phyloP scores from a whole-genome alignment of 2,113 vertebrate genomes.

The Hyla sarda region DNA sequence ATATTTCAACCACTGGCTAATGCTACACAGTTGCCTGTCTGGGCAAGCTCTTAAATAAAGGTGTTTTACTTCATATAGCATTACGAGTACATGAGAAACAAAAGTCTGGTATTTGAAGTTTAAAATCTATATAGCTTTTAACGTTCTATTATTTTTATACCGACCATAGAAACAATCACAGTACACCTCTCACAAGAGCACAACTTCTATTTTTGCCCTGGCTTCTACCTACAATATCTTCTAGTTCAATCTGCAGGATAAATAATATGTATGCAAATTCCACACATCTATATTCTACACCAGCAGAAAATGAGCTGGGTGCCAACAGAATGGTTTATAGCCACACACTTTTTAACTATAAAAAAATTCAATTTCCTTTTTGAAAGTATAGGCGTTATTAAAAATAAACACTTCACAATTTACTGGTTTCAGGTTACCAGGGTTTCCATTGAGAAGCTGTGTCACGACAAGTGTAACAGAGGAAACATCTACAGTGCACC shows the following conservation, averaged over 20 bases:
- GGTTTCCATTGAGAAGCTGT: constrained; percentile 46
- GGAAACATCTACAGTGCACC: constrained; percentile 42
- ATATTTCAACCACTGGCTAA: neutral
- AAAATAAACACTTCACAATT: constrained; percentile 61
- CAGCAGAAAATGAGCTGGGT: constrained; percentile 48
- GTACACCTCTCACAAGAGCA: neutral
- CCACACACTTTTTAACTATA: constrained; percentile 59
- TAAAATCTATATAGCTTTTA: constrained; percentile 1
- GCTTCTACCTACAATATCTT: constrained; percentile 36
- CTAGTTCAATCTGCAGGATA: constrained; percentile 46
- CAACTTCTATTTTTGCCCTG: neutral
- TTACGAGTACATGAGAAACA: neutral
- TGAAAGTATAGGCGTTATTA: constrained; percentile 60
- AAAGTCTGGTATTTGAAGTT: neutral
- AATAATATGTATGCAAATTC: constrained; percentile 57
- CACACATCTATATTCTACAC: constrained; percentile 49
- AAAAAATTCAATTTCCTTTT: constrained; percentile 61
- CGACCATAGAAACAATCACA: neutral
- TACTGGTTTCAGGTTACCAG: constrained; percentile 54
- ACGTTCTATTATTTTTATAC: neutral
- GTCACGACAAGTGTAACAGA: constrained; percentile 55
- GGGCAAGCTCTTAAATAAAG: neutral
- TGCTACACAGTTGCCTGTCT: neutral
- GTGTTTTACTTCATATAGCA: neutral
- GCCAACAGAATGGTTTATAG: constrained; percentile 56